Conservation (phyloP, 2,888 invertebrate genomes). For the Drosophila histrio region DNA sequence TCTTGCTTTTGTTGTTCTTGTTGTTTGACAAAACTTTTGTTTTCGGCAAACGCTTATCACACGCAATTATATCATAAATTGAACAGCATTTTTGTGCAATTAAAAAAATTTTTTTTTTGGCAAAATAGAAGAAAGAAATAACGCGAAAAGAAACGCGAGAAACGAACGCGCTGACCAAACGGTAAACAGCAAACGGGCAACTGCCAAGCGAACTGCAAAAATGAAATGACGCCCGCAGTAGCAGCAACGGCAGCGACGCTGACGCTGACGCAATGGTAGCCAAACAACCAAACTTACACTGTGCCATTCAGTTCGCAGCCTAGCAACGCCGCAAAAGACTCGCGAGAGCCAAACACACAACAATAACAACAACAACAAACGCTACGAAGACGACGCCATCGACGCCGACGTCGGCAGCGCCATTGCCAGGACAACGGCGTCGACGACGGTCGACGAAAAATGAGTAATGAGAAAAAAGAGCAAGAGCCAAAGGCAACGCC, state of each 20-base stretch:
- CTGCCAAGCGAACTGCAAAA: constrained; percentile 70
- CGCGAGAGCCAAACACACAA: constrained; percentile 51
- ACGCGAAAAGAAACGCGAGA: constrained; percentile 33
- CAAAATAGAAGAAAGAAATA: not conserved
- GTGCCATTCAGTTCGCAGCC: constrained; percentile 9
- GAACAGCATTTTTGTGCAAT: constrained; percentile 36
- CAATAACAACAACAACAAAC: constrained; percentile 1
- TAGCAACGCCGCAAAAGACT: constrained; percentile 46
- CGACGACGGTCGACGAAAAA: constrained; percentile 23
- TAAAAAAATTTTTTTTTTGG: constrained; percentile 15
- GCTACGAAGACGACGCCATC: not conserved
- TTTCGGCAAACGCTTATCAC: constrained; percentile 11
- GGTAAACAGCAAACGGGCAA: constrained; percentile 74
- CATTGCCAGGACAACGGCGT: constrained; percentile 65
- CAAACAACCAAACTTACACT: constrained; percentile 39
- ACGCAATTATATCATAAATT: constrained; percentile 49
- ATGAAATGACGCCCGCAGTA: constrained; percentile 53
- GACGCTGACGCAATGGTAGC: constrained; percentile 58
- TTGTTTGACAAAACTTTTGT: constrained; percentile 16
- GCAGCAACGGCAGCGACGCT: constrained; percentile 21
- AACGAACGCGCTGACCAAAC: constrained; percentile 57
- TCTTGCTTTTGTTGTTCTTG: constrained; percentile 10
- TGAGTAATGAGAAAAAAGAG: constrained; percentile 33
- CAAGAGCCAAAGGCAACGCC: constrained; percentile 13
- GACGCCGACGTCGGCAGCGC: constrained; percentile 1